These are phyloP conservation scores for Liodrosophila aerea DNA, from an alignment of 2,888 invertebrate genomes.

Conservation along the genomic window DNA sequence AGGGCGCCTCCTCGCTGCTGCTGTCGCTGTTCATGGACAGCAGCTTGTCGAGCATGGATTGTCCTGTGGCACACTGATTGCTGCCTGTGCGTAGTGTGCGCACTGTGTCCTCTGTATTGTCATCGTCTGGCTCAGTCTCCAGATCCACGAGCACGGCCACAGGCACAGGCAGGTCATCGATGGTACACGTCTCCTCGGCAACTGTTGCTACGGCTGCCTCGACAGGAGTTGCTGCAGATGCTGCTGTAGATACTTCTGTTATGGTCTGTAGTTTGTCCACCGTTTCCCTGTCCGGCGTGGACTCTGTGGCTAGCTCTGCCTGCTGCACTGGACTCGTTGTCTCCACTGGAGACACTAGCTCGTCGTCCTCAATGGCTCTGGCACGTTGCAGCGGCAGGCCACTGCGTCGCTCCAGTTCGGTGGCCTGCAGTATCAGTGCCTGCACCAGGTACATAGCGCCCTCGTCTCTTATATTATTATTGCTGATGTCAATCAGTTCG, in stretches of 20 bases:
- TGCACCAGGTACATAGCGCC: conserved; percentile 89
- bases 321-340: neutral
- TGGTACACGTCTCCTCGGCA: neutral
- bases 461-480: conserved; percentile 85
- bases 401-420: conserved; percentile 76
- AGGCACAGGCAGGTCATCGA: neutral
- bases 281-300: neutral
- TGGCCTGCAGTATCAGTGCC: conserved; percentile 88
- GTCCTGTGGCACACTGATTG: conserved; percentile 59
- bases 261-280: neutral
- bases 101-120: conserved; percentile 79
- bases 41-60: conserved; percentile 81
- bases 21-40: conserved; percentile 82
- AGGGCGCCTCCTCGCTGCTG: conserved; percentile 79
- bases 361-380: conserved; percentile 76
- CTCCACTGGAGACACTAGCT: conserved; percentile 58
- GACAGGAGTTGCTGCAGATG: conserved; percentile 7
- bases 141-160: conserved; percentile 53
- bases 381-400: conserved; percentile 67
- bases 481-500: conserved; percentile 92
- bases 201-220: neutral
- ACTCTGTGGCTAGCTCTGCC: neutral
- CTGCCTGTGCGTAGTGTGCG: conserved; percentile 62
- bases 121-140: conserved; percentile 79
- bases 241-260: neutral